Evolutionary conservation across 2,797 vertebrate genomes (phyloP).

Genomic region (Epinephelus malabaricus): DNA sequence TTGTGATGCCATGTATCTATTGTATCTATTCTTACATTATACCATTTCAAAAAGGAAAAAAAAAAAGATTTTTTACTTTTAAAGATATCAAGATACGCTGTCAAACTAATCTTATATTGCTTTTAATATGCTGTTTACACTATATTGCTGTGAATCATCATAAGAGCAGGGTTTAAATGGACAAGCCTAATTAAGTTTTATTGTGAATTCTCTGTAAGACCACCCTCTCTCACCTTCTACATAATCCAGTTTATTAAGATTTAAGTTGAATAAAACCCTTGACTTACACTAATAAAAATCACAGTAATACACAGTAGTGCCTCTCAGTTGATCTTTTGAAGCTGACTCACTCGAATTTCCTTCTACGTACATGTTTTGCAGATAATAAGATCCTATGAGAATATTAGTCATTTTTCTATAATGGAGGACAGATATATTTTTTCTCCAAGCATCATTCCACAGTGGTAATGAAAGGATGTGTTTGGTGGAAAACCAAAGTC

Average conservation of each 20-base stretch:
- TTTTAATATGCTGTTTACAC: neutral
- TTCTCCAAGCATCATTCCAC: conserved; percentile 14
- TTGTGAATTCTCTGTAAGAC: neutral
- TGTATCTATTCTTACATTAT: neutral
- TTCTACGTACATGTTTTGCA: neutral
- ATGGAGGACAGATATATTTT: neutral
- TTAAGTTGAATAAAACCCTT: neutral
- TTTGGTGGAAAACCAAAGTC: conserved; percentile 36
- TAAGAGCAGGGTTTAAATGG: neutral
- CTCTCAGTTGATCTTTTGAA: neutral
- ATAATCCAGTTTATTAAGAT: neutral
- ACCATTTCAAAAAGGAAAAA: neutral
- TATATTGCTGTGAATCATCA: neutral
- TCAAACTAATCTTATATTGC: neutral
- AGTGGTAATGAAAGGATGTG: conserved; percentile 43
- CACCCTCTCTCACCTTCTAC: neutral
- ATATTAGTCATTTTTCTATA: neutral
- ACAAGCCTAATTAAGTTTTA: neutral
- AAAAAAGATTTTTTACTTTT: neutral
- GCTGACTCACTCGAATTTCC: neutral
- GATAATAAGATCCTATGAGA: neutral
- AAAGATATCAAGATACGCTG: too few relatives aligned
- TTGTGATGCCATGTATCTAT: neutral
- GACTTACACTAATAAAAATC: neutral
- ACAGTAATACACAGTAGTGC: neutral